Conservation (phyloP, 2,797 vertebrate genomes). For the Sebastes variabilis region DNA sequence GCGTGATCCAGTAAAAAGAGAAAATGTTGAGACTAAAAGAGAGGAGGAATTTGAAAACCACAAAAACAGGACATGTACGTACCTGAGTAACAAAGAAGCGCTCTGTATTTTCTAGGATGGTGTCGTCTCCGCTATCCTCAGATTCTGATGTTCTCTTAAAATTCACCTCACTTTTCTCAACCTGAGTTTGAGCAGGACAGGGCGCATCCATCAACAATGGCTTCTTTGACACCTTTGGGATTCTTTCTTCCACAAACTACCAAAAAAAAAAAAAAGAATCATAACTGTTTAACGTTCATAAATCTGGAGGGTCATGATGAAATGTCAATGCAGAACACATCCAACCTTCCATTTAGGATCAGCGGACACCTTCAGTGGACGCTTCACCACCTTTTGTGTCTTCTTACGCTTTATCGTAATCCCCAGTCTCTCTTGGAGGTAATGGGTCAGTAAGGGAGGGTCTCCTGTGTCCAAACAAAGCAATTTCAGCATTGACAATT, state of each 20-base stretch:
- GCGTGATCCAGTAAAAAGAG: neutral
- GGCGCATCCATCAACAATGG: conserved; percentile 34
- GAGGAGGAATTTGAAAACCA: neutral
- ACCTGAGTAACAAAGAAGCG: conserved; percentile 90
- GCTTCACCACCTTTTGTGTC: conserved; percentile 49
- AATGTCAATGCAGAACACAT: neutral
- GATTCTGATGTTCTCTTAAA: neutral
- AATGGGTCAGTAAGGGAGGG: conserved; percentile 80
- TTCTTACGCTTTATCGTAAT: conserved; percentile 81
- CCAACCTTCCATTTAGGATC: conserved; percentile 82
- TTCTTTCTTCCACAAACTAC: conserved; percentile 65
- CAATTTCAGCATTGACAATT: neutral
- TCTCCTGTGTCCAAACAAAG: conserved; percentile 75
- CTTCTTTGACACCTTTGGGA: conserved; percentile 75
- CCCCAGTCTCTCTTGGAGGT: conserved; percentile 85
- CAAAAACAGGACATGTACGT: conserved; percentile 1
- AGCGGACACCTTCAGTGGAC: conserved; percentile 65
- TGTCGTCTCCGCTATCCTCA: neutral
- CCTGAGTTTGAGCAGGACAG: neutral
- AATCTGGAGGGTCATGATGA: neutral
- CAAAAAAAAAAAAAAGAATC: neutral
- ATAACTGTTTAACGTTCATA: neutral
- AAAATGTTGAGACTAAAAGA: neutral
- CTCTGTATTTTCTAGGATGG: conserved; percentile 49
- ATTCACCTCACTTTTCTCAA: neutral